Conservation (phyloP, 2,113 vertebrate genomes). For the Neogobius melanostomus region DNA sequence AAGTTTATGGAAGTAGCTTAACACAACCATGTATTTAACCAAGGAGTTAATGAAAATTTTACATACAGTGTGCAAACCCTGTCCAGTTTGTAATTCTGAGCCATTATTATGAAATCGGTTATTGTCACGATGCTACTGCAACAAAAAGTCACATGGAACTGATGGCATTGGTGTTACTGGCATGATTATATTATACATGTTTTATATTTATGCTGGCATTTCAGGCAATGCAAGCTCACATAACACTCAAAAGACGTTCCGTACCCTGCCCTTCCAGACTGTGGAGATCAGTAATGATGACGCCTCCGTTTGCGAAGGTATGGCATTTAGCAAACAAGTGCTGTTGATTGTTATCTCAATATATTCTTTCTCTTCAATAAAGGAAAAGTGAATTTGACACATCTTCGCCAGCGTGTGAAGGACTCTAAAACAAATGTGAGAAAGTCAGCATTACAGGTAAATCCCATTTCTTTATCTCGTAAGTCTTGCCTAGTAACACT, state of each 20-base stretch:
- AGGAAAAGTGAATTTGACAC: constrained; percentile 81
- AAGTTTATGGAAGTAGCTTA: no score
- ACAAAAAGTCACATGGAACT: no score
- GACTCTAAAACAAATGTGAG: constrained; percentile 88
- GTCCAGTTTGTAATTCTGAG: neutral
- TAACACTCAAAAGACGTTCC: constrained; percentile 61
- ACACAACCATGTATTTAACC: no score
- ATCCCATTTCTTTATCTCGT: neutral
- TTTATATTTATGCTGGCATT: constrained; percentile 19
- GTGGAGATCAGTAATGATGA: constrained; percentile 64
- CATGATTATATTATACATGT: neutral
- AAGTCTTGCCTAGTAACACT: no score
- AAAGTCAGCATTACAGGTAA: constrained; percentile 92
- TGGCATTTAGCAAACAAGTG: neutral
- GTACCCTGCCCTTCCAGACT: constrained; percentile 66
- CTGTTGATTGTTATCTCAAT: neutral
- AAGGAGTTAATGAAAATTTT: no score
- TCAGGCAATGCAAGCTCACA: constrained; percentile 37
- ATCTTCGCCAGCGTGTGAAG: constrained; percentile 77
- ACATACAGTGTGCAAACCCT: neutral
- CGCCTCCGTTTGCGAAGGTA: constrained; percentile 68
- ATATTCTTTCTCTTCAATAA: constrained; percentile 3
- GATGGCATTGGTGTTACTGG: neutral
- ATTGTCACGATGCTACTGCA: no score
- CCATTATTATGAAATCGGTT: no score